These are phyloP conservation scores for Episyrphus balteatus DNA, from an alignment of 1,140 invertebrate genomes.

Conservation along the genomic window DNA sequence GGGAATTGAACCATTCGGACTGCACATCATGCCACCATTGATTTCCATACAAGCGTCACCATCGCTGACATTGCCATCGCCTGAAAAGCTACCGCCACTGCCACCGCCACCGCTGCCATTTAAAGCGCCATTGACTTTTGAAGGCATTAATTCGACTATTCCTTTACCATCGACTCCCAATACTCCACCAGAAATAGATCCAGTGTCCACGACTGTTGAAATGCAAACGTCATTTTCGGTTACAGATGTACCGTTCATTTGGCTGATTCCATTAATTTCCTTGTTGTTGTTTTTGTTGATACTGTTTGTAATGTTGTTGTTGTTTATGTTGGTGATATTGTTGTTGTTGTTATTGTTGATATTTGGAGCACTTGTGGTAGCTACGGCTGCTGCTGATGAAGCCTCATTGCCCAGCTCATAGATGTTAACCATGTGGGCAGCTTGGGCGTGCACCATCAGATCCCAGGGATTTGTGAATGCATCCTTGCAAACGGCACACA, in stretches of 20 bases:
- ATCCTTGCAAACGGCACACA: constrained; percentile 69
- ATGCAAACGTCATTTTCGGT: background rate
- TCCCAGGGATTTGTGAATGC: constrained; percentile 66
- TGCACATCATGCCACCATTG: constrained; percentile 25
- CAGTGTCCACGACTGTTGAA: constrained; percentile 9
- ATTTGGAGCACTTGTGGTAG: constrained; percentile 6
- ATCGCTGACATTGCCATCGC: constrained; percentile 17
- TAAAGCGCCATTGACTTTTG: background rate
- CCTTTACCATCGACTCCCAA: constrained; percentile 7
- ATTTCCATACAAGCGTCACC: constrained; percentile 26
- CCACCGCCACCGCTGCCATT: constrained; percentile 1
- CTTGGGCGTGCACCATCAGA: constrained; percentile 68
- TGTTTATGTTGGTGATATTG: constrained; percentile 28
- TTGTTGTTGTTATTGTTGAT: constrained; percentile 20
- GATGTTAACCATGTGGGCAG: constrained; percentile 70
- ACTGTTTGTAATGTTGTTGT: constrained; percentile 26
- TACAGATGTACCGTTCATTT: constrained; percentile 5
- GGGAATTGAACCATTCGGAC: constrained; percentile 13
- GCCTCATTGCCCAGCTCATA: constrained; percentile 53
- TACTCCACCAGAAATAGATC: background rate
- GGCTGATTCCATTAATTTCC: constrained; percentile 4
- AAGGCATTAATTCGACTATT: background rate
- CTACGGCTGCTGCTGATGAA: constrained; percentile 8
- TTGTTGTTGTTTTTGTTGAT: constrained; percentile 19
- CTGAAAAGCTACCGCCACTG: constrained; percentile 1